Base-by-base conservation (phyloP, 2,113 vertebrate species). In the Motacilla tschutschensis region DNA sequence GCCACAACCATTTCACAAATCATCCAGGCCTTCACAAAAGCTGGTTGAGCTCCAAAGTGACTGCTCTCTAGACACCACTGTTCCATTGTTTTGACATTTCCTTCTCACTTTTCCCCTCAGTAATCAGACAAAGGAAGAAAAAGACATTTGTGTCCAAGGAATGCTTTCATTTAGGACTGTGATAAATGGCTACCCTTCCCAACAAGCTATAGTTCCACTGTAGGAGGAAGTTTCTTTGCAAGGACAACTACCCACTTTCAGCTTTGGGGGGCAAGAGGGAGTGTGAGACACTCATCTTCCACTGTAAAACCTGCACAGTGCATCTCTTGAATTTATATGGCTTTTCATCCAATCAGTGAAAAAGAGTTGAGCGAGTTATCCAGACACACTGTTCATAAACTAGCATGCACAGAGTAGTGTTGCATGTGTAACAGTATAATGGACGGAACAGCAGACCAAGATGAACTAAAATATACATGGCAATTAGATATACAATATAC, bases 1-100 rank as follows among this genome's bases (percentile, higher is more conserved):
- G 98, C 98, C 98, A 98, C 98, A 95, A 75, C 96, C 96, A 96
- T 98, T 98, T 99, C 98, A 99, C 98, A 99, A 98, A 99, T 99
- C 97, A 94, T 97, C 98, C 96, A 94, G 77, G 85, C 95, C 94
- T 96, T 98, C 96, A 99, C 98, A 99, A 98, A 98, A 97, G 98
- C 96, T 91, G 87, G 96, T 97, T 97, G 97, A 98, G 96, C 97
- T 97, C 95, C 97, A 97, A 97, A 97, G 94, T 98, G 97, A 97
- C 97, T 98, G 97, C 81, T 96, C 95, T 97, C 97, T 97, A 95
- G 96, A 97, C 97, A 96, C 94, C 95, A 97, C 97, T 96, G 96
- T 97, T 97, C 96, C 96, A 96, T 95, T 96, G 95, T 98, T 97
- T 97, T 97, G 97, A 97, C 97, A 97, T 97, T 98, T 97, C 96